These are phyloP conservation scores for Chironomus riparius DNA, from an alignment of 2,888 invertebrate species.

Conservation along the genomic window DNA sequence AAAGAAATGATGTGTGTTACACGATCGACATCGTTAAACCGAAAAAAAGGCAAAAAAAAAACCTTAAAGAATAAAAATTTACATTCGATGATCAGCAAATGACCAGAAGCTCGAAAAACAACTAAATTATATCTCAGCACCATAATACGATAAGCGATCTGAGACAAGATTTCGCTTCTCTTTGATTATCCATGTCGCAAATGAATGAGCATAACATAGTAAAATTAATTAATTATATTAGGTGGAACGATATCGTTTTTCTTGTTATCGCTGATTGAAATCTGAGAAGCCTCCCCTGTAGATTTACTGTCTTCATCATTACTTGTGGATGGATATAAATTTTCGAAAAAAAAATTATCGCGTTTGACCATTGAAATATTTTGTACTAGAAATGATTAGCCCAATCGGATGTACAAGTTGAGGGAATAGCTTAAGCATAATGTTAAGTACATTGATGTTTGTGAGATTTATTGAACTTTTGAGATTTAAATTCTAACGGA, in stretches of 20 bases:
- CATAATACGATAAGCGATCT: constrained; percentile 10
- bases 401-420: no score
- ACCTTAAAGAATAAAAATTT: not conserved
- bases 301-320: not conserved
- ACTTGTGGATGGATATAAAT: not conserved
- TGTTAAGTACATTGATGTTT: no score
- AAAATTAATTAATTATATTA: constrained; percentile 19
- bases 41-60: not conserved
- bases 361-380: no score
- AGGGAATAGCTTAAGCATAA: no score
- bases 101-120: constrained; percentile 25
- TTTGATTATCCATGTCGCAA: not conserved
- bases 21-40: no score
- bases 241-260: constrained; percentile 6
- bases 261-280: constrained; percentile 12
- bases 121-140: constrained; percentile 18
- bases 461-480: no score
- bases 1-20: no score
- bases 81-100: not conserved
- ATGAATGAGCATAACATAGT: not conserved
- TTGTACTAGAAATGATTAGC: no score
- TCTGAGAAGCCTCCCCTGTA: not conserved
- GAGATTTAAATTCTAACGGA: no score
- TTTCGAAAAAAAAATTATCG: no score
- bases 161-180: not conserved